Conservation (phyloP, 2,113 vertebrate genomes). For the Hippocampus zosterae region DNA sequence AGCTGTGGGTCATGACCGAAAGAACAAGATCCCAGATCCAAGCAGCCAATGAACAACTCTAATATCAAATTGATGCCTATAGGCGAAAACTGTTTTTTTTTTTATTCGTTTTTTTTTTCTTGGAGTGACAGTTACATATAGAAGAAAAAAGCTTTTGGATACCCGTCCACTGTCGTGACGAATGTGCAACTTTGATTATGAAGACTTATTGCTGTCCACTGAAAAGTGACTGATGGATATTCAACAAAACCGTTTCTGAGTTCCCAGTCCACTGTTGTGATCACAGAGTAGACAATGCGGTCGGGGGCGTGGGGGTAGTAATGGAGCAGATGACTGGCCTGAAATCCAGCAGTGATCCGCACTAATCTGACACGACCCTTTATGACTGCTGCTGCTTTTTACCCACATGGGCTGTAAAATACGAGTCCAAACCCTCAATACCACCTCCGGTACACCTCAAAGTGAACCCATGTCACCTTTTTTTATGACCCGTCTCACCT, state of each 20-base stretch:
- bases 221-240: neutral
- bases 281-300: neutral
- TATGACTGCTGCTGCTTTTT: constrained; percentile 8
- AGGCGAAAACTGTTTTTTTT: neutral
- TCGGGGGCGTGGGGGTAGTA: neutral
- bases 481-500: neutral
- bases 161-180: neutral
- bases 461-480: neutral
- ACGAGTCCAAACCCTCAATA: neutral
- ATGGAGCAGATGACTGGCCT: constrained; percentile 23
- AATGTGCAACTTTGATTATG: neutral
- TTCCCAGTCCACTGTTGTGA: neutral
- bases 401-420: constrained; percentile 20
- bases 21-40: no score
- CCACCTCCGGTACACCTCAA: neutral
- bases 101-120: neutral
- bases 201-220: neutral
- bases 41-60: no score
- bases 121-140: neutral
- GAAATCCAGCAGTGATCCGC: constrained; percentile 28
- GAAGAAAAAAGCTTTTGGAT: neutral
- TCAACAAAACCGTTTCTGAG: neutral
- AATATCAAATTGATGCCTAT: neutral
- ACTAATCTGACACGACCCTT: constrained; percentile 36
- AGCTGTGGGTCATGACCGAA: no score